A percentile compares a stretch with the other conserved stretches of the same genome.
Evolutionary conservation across 2,888 invertebrate genomes (phyloP).

Genomic region (Erpobdella octoculata): DNA sequence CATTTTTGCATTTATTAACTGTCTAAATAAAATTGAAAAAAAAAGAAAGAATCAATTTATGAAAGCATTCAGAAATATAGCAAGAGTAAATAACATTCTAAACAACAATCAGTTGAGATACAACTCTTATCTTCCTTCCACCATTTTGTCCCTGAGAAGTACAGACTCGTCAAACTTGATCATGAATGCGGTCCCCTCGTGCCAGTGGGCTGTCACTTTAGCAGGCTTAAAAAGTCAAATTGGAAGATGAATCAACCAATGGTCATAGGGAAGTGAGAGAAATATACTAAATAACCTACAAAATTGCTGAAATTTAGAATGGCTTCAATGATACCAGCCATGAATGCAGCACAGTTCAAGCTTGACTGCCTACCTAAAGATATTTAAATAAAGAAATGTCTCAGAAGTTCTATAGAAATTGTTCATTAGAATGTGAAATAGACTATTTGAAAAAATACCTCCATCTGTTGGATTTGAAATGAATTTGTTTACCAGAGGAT

Average conservation of each 20-base stretch:
- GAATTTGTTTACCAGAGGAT: conserved; percentile 88
- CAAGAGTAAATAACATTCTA: too few species aligned
- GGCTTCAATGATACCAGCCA: conserved; percentile 93
- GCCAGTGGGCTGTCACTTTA: conserved; percentile 97
- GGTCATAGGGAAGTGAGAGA: neutral
- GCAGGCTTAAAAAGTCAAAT: conserved; percentile 68
- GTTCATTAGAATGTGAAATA: neutral
- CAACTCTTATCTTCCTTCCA: conserved; percentile 65
- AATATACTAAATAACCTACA: conserved; percentile 62
- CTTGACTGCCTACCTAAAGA: conserved; percentile 53
- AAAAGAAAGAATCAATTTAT: too few species aligned
- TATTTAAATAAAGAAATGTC: neutral
- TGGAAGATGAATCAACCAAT: neutral
- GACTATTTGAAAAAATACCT: conserved; percentile 51
- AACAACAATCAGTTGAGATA: too few species aligned
- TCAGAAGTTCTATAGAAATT: neutral
- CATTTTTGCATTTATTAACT: too few species aligned
- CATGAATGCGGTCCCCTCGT: conserved; percentile 98
- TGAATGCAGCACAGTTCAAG: conserved; percentile 94
- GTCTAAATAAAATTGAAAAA: too few species aligned
- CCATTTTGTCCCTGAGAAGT: conserved; percentile 76
- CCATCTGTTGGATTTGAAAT: conserved; percentile 97
- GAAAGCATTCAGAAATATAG: too few species aligned
- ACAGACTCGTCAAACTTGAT: conserved; percentile 92
- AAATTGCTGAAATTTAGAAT: conserved; percentile 87